phyloP scores from a whole-genome alignment of 1,140 invertebrate species.

The Physella acuta region DNA sequence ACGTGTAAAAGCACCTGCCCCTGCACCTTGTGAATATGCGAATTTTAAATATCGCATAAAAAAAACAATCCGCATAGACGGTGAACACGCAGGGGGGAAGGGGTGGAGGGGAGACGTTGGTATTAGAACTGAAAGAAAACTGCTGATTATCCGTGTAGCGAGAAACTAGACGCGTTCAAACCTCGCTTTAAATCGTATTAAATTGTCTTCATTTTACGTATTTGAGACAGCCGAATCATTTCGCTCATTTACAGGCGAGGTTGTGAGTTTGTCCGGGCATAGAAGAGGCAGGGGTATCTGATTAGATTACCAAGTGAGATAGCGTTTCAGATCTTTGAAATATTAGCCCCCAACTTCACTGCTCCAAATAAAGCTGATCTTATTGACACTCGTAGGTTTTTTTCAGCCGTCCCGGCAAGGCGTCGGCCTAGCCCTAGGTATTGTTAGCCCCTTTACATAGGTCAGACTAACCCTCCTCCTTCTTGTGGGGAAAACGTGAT shows the following conservation, averaged over 20 bases:
- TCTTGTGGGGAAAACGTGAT: no score
- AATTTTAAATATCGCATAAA: slow-evolving; percentile 23
- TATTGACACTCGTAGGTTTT: no score
- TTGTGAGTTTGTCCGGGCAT: no score
- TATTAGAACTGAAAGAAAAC: neutral
- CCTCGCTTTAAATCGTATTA: slow-evolving; percentile 11
- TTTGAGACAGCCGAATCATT: neutral
- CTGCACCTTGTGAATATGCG: slow-evolving; percentile 12
- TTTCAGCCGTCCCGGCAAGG: no score
- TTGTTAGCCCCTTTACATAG: no score
- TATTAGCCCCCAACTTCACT: no score
- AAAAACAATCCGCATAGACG: neutral
- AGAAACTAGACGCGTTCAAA: neutral
- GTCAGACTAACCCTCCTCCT: no score
- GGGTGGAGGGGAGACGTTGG: neutral
- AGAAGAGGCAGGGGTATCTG: no score
- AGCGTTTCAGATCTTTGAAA: no score
- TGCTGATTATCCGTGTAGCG: slow-evolving; percentile 8
- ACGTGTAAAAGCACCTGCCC: slow-evolving; percentile 23
- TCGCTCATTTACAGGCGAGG: neutral
- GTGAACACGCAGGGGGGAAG: neutral
- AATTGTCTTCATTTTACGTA: neutral
- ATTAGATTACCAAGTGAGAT: no score
- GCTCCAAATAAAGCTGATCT: no score
- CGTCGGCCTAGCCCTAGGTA: no score